Conservation (phyloP, 2,113 vertebrate genomes). For the Gobiocypris rarus region DNA sequence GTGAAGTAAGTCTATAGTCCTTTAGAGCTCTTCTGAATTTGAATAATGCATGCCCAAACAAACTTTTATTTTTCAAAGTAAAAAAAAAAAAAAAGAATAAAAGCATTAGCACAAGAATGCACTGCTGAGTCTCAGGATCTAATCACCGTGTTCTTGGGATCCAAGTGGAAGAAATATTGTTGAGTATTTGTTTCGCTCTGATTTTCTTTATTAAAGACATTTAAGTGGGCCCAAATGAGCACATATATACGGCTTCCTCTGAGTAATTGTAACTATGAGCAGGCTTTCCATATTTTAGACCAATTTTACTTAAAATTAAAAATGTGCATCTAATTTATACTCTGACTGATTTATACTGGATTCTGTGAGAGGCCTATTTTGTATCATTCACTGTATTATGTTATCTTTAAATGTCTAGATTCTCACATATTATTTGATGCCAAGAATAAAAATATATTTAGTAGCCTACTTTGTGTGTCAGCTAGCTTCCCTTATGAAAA, state of each 20-base stretch:
- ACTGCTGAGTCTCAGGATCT: not conserved
- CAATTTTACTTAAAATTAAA: not conserved
- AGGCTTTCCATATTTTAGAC: not conserved
- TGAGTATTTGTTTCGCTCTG: not conserved
- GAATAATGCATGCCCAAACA: conserved; percentile 38
- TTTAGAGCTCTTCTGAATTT: conserved; percentile 41
- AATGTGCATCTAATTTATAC: not conserved
- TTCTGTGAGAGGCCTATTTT: no score
- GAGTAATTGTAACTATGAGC: not conserved
- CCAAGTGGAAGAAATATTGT: not conserved
- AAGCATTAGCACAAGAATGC: conserved; percentile 13
- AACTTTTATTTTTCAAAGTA: conserved; percentile 40
- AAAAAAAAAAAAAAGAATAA: not conserved
- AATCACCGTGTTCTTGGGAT: conserved; percentile 1
- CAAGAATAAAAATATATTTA: not conserved
- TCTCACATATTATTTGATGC: not conserved
- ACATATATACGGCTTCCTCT: not conserved
- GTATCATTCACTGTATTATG: not conserved
- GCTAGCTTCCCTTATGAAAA: no score
- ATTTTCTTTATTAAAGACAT: conserved; percentile 16
- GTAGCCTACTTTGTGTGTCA: not conserved
- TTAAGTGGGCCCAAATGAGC: conserved; percentile 2
- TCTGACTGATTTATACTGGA: no score
- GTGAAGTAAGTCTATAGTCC: conserved; percentile 2
- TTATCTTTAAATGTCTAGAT: not conserved